Evolutionary conservation across 2,888 invertebrate species (phyloP).

Genomic region (Latheticus oryzae): DNA sequence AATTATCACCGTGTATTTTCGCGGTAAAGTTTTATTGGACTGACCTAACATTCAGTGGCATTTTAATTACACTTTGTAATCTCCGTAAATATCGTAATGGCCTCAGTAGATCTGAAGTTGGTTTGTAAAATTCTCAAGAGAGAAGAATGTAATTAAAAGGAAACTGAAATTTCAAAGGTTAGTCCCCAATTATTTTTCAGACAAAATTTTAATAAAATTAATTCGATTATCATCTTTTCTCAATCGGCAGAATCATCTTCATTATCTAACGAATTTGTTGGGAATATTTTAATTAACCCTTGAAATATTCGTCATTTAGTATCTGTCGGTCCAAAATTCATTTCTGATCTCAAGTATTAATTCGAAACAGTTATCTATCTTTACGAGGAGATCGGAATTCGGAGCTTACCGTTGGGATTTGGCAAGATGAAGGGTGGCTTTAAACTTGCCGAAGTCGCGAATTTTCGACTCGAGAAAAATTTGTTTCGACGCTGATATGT

Average conservation of each 20-base stretch:
- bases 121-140: slow-evolving; percentile 23
- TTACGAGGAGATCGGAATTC: slow-evolving; percentile 13
- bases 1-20: slow-evolving; percentile 25
- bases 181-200: slow-evolving; percentile 28
- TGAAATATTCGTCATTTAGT: no score
- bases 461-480: background rate
- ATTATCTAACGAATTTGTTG: slow-evolving; percentile 25
- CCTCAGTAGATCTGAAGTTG: slow-evolving; percentile 30
- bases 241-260: slow-evolving; percentile 20
- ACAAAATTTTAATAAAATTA: slow-evolving; percentile 10
- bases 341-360: slow-evolving; percentile 7
- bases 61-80: slow-evolving; percentile 38
- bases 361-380: slow-evolving; percentile 15
- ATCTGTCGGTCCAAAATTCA: no score
- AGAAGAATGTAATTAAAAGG: slow-evolving; percentile 28
- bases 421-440: slow-evolving; percentile 18
- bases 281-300: slow-evolving; percentile 26
- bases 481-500: background rate
- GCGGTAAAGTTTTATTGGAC: slow-evolving; percentile 27
- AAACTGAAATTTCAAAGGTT: slow-evolving; percentile 30
- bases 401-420: slow-evolving; percentile 9
- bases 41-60: slow-evolving; percentile 20
- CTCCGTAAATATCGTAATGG: slow-evolving; percentile 17
- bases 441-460: slow-evolving; percentile 10
- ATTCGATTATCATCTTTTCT: slow-evolving; percentile 26